These are phyloP conservation scores for Cherax quadricarinatus DNA, from an alignment of 1,140 invertebrate species.

Conservation along the genomic window DNA sequence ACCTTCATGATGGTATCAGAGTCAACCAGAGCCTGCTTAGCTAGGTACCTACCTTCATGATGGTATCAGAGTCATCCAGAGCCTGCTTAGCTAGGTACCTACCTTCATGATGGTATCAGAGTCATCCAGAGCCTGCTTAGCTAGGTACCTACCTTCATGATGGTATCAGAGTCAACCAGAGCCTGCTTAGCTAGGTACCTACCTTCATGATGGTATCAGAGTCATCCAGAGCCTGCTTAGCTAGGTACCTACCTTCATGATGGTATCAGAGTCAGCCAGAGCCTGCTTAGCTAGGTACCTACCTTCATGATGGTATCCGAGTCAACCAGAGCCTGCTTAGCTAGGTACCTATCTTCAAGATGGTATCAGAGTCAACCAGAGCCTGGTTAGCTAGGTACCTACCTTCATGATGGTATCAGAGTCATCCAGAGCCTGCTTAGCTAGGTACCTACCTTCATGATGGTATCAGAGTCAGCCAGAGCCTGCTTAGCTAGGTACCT, in stretches of 20 bases:
- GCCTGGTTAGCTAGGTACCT: too few species aligned
- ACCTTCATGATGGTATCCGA: constrained; percentile 75
- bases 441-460: constrained; percentile 79
- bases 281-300: background rate
- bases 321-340: constrained; percentile 81
- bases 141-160: too few species aligned
- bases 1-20: constrained; percentile 74
- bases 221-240: too few species aligned
- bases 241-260: background rate
- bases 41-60: too few species aligned
- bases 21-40: too few species aligned
- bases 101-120: constrained; percentile 75
- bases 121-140: too few species aligned
- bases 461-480: too few species aligned
- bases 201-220: constrained; percentile 74
- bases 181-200: constrained; percentile 82
- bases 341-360: constrained; percentile 80
- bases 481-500: background rate
- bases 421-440: constrained; percentile 80
- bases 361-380: too few species aligned
- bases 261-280: constrained; percentile 30
- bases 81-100: constrained; percentile 82
- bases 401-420: too few species aligned
- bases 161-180: constrained; percentile 72
- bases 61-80: constrained; percentile 72